Base-by-base conservation (phyloP, 2,113 vertebrate species). In the Rhynchomys soricoides region DNA sequence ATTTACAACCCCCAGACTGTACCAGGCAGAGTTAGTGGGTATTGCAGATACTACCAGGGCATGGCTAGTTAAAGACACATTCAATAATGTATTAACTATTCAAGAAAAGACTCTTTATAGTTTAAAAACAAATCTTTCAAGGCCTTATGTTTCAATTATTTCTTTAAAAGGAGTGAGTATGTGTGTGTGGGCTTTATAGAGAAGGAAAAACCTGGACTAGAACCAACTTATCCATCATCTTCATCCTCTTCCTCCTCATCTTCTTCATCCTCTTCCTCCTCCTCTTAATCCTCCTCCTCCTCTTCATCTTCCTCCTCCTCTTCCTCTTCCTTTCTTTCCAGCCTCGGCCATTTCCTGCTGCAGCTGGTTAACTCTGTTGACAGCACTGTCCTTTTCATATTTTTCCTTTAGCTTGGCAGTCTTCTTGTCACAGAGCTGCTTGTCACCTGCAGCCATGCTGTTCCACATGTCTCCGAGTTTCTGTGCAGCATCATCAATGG, bases 181-280 rank as follows among this genome's bases (percentile, higher is more conserved):
- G 70, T 73, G n/a, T 1, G 2, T 6, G 15, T n/a, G 19, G 66
- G 99, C 98, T 99, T 98, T 99, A 99, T 99, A 99, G 99, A 99
- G 98, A 99, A 99, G 99, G 99, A 98, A 99, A 98, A 52, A 97
- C 99, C 99, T 73, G 71, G 21, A 8, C n/a, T 40, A 71, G 37
- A 71, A 37, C 70, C 70, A 71, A 7, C 70, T 71, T 71, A 40
- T 71, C 6, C 31, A 31, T 71, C 34, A 7, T n/a, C 34, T 37
- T 70, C 34, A 7, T 70, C 68, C 2, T n/a, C 70, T 3, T 71
- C 37, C 15, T 70, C 66, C 17, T 22, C 19, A 19, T 59, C 17
- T 5, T 59, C 57, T 59, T 59, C 16, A 59, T 59, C 57, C 22
- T 17, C 57, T 19, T 59, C 57, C 57, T 59, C 57, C 17, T 59